phyloP scores from a whole-genome alignment of 2,113 vertebrate species.

The Cyprinus carpio region DNA sequence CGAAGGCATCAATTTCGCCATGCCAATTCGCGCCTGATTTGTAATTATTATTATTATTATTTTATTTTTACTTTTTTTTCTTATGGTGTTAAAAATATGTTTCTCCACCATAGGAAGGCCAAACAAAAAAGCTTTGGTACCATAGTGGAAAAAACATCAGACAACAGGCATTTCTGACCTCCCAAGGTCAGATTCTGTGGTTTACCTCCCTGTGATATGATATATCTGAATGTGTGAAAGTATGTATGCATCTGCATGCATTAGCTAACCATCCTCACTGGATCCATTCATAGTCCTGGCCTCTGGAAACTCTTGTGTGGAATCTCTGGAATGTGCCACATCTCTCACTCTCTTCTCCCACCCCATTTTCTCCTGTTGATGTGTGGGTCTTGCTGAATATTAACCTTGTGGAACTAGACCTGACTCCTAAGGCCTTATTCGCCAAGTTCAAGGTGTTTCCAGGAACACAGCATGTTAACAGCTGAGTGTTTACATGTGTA shows the following conservation, averaged over 20 bases:
- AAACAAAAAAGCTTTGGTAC: too few species aligned
- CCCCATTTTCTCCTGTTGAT: slow-evolving; percentile 30
- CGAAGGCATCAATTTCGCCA: not conserved
- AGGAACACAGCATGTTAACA: slow-evolving; percentile 3
- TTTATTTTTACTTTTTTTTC: too few species aligned
- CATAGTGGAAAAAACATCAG: too few species aligned
- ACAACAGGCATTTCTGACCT: not conserved
- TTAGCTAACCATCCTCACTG: slow-evolving; percentile 41
- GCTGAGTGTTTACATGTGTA: not conserved
- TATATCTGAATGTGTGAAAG: slow-evolving; percentile 25
- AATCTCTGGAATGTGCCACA: slow-evolving; percentile 44
- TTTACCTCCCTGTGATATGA: slow-evolving; percentile 9
- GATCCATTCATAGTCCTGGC: slow-evolving; percentile 47
- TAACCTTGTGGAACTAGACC: slow-evolving; percentile 19
- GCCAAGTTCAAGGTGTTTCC: slow-evolving; percentile 27
- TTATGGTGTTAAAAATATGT: too few species aligned
- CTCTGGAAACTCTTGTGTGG: slow-evolving; percentile 41
- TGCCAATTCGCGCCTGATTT: too few species aligned
- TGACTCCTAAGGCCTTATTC: slow-evolving; percentile 16
- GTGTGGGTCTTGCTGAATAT: slow-evolving; percentile 47
- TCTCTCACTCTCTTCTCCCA: slow-evolving; percentile 13
- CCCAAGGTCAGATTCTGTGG: not conserved
- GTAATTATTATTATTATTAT: too few species aligned
- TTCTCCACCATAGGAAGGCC: too few species aligned
- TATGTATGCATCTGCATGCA: slow-evolving; percentile 26